phyloP scores from a whole-genome alignment of 92 coral and sea anemone genomes.

The Muricea muricata region DNA sequence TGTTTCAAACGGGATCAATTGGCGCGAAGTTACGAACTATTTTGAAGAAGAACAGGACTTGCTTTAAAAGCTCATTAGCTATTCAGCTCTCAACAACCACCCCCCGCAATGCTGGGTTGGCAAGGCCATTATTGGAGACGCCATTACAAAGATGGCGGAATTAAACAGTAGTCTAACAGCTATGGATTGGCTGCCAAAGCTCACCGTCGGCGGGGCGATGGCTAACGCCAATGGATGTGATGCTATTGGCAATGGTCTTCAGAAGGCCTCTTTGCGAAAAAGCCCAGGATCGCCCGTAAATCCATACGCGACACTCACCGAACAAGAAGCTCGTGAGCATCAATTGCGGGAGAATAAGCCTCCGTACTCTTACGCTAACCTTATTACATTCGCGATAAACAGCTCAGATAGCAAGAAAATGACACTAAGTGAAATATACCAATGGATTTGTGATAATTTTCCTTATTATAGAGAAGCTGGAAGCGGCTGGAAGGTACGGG shows the following conservation, averaged over 20 bases:
- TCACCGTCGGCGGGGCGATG: conserved; percentile 92
- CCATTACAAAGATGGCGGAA: conserved; percentile 93
- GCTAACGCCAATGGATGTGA: conserved; percentile 72
- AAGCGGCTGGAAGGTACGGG: conserved; percentile 95
- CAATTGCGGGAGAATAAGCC: conserved; percentile 97
- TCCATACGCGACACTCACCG: conserved; percentile 95
- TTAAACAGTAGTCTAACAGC: conserved; percentile 97
- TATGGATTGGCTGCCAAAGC: conserved; percentile 99
- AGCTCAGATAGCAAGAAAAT: conserved; percentile 97
- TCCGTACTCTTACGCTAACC: conserved; percentile 97
- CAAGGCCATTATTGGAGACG: conserved; percentile 72
- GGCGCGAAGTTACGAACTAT: not conserved
- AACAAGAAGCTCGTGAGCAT: conserved; percentile 98
- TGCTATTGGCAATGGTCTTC: conserved; percentile 76
- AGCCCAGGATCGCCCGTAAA: conserved; percentile 99
- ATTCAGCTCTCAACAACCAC: conserved; percentile 39
- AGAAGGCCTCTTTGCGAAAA: conserved; percentile 85
- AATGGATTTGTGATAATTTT: conserved; percentile 98
- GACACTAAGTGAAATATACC: conserved; percentile 98
- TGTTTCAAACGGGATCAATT: too few species aligned
- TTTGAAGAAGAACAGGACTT: not conserved
- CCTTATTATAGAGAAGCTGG: conserved; percentile 99
- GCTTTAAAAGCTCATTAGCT: not conserved
- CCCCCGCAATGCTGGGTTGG: conserved; percentile 99
- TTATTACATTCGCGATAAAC: conserved; percentile 96